Base-by-base conservation (phyloP, 2,888 invertebrate genomes). In the Omphaloscelis lunosa region DNA sequence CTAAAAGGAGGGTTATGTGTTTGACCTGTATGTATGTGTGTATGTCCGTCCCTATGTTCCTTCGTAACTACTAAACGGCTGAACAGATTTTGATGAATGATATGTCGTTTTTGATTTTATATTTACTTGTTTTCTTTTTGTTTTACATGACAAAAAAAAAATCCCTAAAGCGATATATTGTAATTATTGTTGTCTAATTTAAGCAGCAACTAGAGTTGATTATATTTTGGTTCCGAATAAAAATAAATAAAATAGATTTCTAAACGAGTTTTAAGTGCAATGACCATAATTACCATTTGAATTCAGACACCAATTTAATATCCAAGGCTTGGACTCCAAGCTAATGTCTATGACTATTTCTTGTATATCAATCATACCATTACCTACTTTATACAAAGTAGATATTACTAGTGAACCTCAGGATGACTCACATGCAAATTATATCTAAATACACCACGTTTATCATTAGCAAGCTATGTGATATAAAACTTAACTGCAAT, bases 201-300 rank as follows among this genome's bases (percentile, higher is more conserved):
- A 56, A 27, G 12, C 51, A 34, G 2, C 39, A 1, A 12, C 12
- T 23, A 48, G 4, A 45, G 51, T 63, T 17, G 11, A 66, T 62
- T 41, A n/a, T 59, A 62, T 67, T 81, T 67, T 58, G 6, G 15
- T 51, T 59, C 9, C n/a, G 66, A 77, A 77, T 61, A 61, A 77
- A 58, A 63, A 12, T 15, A 76, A 53, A 58, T 61, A 8, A 29
- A 73, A 65, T 71, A 62, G 53, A 72, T 72, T 72, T 72, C 39
- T 76, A 80, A 85, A 83, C 83, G 73, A 79, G 76, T 87, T 83
- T 53, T 75, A 85, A 85, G 72, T 86, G 80, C 83, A 85, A 75
- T 75, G 76, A 83, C 80, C 77, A 75, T 87, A 80, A 85, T 76
- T 72, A 83, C 62, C 66, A 59, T 74, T 69, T 67, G 61, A 74